Percentiles rank a stretch among this genome's conserved stretches.
phyloP scores from a whole-genome alignment of 2,888 invertebrate genomes.

The Cheilosia urbana region DNA sequence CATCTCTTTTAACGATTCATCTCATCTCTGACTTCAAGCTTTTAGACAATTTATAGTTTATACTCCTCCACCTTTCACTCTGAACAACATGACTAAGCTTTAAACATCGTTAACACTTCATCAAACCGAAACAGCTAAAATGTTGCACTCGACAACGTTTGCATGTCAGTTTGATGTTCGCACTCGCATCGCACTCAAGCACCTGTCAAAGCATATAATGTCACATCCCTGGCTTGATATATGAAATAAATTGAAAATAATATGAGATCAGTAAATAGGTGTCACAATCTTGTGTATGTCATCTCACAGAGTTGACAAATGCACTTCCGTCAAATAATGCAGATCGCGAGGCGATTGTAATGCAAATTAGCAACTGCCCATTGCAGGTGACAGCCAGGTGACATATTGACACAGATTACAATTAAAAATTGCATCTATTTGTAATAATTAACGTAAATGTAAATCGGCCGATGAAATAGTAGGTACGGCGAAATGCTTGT shows the following conservation, averaged over 20 bases:
- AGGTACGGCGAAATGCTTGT: background rate
- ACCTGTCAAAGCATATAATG: conserved; percentile 50
- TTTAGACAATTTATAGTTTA: too few species aligned
- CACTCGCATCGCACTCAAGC: conserved; percentile 20
- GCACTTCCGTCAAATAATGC: conserved; percentile 41
- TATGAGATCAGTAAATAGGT: conserved; percentile 54
- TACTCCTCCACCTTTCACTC: background rate
- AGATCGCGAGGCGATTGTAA: conserved; percentile 15
- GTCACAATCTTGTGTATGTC: conserved; percentile 32
- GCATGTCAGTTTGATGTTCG: conserved; percentile 18
- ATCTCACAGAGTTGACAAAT: conserved; percentile 18
- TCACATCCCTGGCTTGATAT: conserved; percentile 10
- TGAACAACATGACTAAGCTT: too few species aligned
- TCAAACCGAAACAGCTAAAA: conserved; percentile 5
- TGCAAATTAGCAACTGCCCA: conserved; percentile 15
- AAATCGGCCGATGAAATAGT: background rate
- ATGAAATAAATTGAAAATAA: conserved; percentile 46
- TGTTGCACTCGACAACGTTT: conserved; percentile 14
- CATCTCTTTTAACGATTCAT: too few species aligned
- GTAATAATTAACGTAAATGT: background rate
- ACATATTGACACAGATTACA: conserved; percentile 10
- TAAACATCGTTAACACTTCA: conserved; percentile 14
- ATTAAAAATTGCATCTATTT: conserved; percentile 28
- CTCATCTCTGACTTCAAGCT: too few species aligned
- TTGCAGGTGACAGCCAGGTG: background rate